These are phyloP conservation scores for Pluvianellus socialis DNA, from an alignment of 2,113 vertebrate species.

Conservation along the genomic window DNA sequence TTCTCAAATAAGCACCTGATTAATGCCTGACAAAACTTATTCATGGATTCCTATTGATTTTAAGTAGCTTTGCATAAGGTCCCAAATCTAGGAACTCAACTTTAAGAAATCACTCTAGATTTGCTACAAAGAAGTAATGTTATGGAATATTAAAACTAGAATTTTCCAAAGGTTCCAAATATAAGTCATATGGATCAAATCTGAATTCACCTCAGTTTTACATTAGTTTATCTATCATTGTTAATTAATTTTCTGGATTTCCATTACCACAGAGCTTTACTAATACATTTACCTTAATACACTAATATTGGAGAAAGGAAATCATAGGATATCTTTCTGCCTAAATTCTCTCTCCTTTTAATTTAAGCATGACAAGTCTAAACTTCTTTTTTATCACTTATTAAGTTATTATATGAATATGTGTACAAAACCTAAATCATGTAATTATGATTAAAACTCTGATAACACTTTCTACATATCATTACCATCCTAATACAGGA, in stretches of 20 bases:
- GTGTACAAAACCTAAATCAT: background rate
- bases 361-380: background rate
- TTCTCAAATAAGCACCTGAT: background rate
- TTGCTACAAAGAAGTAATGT: background rate
- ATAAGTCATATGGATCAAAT: background rate
- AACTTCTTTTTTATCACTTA: background rate
- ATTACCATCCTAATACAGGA: background rate
- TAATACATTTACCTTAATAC: background rate
- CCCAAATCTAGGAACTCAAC: background rate
- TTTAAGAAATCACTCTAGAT: background rate
- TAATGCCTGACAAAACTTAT: background rate
- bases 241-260: background rate
- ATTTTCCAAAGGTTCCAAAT: background rate
- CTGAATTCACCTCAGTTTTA: background rate
- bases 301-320: background rate
- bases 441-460: background rate
- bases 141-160: background rate
- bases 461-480: background rate
- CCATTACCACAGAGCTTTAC: background rate
- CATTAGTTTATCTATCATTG: background rate
- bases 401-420: background rate
- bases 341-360: background rate
- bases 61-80: background rate
- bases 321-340: background rate
- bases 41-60: background rate